Base-by-base conservation (phyloP, 2,888 invertebrate genomes). In the Eristalis tenax region DNA sequence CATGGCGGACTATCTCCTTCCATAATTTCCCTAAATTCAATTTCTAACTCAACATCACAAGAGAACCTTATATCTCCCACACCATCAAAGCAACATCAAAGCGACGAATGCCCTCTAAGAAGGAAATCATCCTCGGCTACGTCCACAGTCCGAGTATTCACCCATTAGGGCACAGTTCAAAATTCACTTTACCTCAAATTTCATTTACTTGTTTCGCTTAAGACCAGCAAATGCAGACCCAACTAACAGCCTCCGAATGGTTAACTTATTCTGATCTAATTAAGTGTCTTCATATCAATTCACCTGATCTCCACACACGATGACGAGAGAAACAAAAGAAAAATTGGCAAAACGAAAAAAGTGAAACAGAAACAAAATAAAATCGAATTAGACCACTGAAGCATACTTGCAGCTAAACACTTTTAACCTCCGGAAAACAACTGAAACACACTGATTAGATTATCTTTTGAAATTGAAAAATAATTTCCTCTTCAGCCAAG, bases 381-480 rank as follows among this genome's bases (percentile, higher is more conserved):
- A 76, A 76, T 76, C 22, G 61, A 76, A 68, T 76, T 68, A 76
- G 32, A 40, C 66, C 61, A 43, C 76, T 76, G 23, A 68, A 76
- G 8, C 59, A 68, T 61, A 4, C 57, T 68, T n/a, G 40, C 59
- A 65, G 57, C 56, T 40, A 76, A 66, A 66, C 75, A 68, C 43
- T 61, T 32, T 76, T 76, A 68, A 61, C 76, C 66, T 50, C 76
- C 76, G 40, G 40, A 65, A 65, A 59, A 59, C 57, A 61, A 76
- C 26, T 68, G 61, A 76, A 43, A 66, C 76, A 32, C 38, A 3
- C 43, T 68, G 76, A 76, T 76, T 32, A 68, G 68, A 76, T 76
- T 76, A 76, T 68, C 22, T 76, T 68, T 61, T 61, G n/a, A 76
- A 76, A 76, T 76, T 76, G 76, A 76, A 76, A 68, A 76, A 76